Evolutionary conservation across 53 echinoderm and acorn worm species (phyloP), one percentile per base, ranked within the genome.

Genomic region (Crossaster papposus): DNA sequence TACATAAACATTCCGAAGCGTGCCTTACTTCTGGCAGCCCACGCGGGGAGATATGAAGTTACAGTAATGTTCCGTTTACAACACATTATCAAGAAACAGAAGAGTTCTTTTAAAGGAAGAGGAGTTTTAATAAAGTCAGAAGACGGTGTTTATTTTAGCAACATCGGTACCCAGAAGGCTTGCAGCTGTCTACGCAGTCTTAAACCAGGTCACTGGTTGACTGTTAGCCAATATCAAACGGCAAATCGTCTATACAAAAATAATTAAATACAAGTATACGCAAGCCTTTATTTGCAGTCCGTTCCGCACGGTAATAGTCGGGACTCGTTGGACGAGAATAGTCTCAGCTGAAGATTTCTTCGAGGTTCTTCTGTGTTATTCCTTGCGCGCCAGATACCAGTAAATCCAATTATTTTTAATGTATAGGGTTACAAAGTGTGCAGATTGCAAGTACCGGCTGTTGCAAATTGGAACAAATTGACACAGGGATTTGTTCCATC

Each of bases 361-460:
- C 15, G 58, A 20, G 7, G 17, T 58, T 58, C 22, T n/a, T n/a
- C n/a, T n/a, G 15, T 8, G 4, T 0, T n/a, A 71, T 71, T 71
- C 71, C 71, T 31, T n/a, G 29, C 29, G 71, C 71, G 71, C 32
- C 71, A n/a, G 71, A 31, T 31, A 31, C 13, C 34, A 20, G 8
- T 4, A 36, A 75, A 75, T 35, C 75, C 75, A 75, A 75, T 75
- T 75, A 75, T 75, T 35, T 35, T 36, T 35, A 75, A 33, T 35
- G 75, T 75, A 75, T 75, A 34, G 75, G 36, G 75, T 75, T 75
- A 20, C 75, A 28, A 28, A 29, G n/a, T 70, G 58, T 58, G 17
- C 58, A 11, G 17, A 58, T 58, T 58, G 58, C 58, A 58, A 58
- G 58, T 17, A 58, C 58, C 22, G 2, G 58, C 14, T 58, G 22